A percentile compares a stretch with the other conserved stretches of the same genome.
Conservation (phyloP, 2,888 invertebrate species). For the Patella caerulea region DNA sequence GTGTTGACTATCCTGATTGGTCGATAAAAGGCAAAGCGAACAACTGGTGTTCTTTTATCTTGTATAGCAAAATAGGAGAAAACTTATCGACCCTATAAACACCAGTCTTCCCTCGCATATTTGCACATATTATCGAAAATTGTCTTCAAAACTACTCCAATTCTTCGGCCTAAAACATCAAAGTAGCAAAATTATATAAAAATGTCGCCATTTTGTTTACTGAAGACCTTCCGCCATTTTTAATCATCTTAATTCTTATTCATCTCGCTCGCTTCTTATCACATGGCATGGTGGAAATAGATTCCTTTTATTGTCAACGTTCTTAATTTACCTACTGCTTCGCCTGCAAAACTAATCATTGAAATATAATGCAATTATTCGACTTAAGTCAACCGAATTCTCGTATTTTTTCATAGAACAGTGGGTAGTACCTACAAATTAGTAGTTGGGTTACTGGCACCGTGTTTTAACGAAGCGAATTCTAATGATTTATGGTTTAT, state of each 20-base stretch:
- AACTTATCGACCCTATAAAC: not conserved
- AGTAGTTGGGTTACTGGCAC: not conserved
- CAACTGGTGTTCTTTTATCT: constrained; percentile 9
- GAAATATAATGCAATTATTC: not conserved
- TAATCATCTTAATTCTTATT: constrained; percentile 7
- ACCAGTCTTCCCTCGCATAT: not conserved
- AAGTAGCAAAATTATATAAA: constrained; percentile 4
- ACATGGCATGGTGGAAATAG: not conserved
- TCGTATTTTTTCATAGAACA: not conserved
- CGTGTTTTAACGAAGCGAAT: constrained; percentile 3
- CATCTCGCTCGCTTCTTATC: constrained; percentile 6
- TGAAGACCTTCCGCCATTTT: not conserved
- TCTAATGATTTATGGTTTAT: not conserved
- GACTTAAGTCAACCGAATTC: not conserved
- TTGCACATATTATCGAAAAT: constrained; percentile 3
- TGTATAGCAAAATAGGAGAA: not conserved
- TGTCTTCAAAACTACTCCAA: not conserved
- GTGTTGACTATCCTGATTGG: constrained; percentile 10
- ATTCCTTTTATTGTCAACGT: not conserved
- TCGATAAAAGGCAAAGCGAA: constrained; percentile 1
- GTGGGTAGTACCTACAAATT: not conserved
- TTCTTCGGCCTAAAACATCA: not conserved
- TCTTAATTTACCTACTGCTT: not conserved
- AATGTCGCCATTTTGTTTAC: not conserved
- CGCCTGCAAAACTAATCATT: constrained; percentile 4